These are phyloP conservation scores for Hoplostethus atlanticus DNA, from an alignment of 2,797 vertebrate species.

Conservation along the genomic window DNA sequence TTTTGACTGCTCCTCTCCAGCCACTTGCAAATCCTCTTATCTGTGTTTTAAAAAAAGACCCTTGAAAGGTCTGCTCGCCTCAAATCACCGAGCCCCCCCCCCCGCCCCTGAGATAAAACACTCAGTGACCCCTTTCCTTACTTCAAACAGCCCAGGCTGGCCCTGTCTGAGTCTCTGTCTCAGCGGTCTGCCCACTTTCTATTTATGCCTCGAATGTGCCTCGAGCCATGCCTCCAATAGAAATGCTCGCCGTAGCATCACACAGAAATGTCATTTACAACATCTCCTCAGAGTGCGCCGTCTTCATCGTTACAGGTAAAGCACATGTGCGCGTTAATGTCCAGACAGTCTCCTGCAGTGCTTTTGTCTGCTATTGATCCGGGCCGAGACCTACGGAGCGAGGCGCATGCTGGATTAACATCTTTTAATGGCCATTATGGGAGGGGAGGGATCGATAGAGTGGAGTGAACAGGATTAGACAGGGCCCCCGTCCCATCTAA, in stretches of 20 bases:
- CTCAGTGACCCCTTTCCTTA: slow-evolving; percentile 38
- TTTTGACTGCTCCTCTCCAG: slow-evolving; percentile 47
- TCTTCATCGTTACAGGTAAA: neutral
- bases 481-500: slow-evolving; percentile 33
- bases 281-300: neutral
- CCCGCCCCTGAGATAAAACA: slow-evolving; percentile 57
- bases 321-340: slow-evolving; percentile 19
- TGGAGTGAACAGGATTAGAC: slow-evolving; percentile 59
- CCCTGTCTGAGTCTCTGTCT: slow-evolving; percentile 16
- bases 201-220: slow-evolving; percentile 19
- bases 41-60: slow-evolving; percentile 72
- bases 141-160: slow-evolving; percentile 52
- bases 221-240: neutral
- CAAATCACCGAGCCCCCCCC: slow-evolving; percentile 40
- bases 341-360: slow-evolving; percentile 57
- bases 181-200: slow-evolving; percentile 24
- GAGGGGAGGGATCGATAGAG: slow-evolving; percentile 51
- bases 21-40: slow-evolving; percentile 64
- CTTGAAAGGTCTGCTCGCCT: slow-evolving; percentile 65
- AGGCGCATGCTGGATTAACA: slow-evolving; percentile 51
- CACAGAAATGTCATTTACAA: neutral
- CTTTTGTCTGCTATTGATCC: slow-evolving; percentile 61
- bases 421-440: slow-evolving; percentile 47
- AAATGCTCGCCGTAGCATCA: neutral
- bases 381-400: slow-evolving; percentile 8